Base-by-base conservation (phyloP, 1,140 invertebrate genomes). In the Cylas formicarius region DNA sequence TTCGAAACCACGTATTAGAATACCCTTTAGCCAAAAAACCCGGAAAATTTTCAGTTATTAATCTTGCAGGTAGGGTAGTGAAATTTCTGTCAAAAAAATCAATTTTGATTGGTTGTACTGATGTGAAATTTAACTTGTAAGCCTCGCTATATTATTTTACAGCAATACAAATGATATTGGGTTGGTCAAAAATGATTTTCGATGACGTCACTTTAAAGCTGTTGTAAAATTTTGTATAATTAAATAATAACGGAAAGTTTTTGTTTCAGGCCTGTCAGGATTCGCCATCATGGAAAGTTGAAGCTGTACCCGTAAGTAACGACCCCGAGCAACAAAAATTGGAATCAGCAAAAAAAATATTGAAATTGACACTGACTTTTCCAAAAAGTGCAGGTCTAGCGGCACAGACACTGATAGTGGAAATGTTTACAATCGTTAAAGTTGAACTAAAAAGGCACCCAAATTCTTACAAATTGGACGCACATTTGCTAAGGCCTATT, bases 401-500 rank as follows among this genome's bases (percentile, higher is more conserved):
- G 29, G 9, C 4, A 9, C n/a, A 18, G 17, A 38, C 18, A 13
- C 37, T 51, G 9, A 35, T 55, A 9, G 49, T 61, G 9, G 50
- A 57, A 40, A 50, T 58, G 34, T 58, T 61, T 24, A 36, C 23
- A 16, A 22, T 48, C 6, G 50, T 62, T 0, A 57, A 50, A 44
- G 50, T 62, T 8, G 32, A 35, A 28, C 43, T 62, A 23, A 41
- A 29, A 18, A 46, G 53, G 17, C 48, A 55, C 24, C 20, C 23
- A 2, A 56, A 59, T 28, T 48, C 44, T 2, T 50, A 56, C 14
- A 56, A 53, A 40, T 48, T 62, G 35, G 50, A 59, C 26, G 54
- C 48, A 1, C 48, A 32, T 20, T 38, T 62, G 18, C 7, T 60
- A 2, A 46, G 55, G 23, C 60, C 60, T 10, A 48, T 51, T 2